A percentile compares a stretch with the other conserved stretches of the same genome.
Conservation (phyloP, 2,113 vertebrate genomes). For the Brachirus orientalis region DNA sequence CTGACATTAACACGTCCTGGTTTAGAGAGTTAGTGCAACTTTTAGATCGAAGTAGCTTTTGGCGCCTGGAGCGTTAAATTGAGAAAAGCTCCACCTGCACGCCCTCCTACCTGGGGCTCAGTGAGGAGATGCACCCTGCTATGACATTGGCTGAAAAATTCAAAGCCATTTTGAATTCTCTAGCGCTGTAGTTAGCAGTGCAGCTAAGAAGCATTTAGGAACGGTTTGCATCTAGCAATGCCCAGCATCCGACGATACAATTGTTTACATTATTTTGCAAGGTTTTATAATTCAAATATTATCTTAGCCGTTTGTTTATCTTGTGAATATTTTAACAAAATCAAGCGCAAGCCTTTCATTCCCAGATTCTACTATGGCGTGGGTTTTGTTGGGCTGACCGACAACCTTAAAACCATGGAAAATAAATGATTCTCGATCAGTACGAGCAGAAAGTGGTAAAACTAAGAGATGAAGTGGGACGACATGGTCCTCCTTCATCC, state of each 20-base stretch:
- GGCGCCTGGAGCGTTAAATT: slow-evolving; percentile 53
- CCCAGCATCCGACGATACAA: slow-evolving; percentile 39
- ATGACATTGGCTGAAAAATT: slow-evolving; percentile 53
- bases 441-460: slow-evolving; percentile 49
- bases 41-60: slow-evolving; percentile 56
- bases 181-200: slow-evolving; percentile 40
- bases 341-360: no score
- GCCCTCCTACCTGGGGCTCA: slow-evolving; percentile 55
- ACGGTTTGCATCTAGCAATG: no score
- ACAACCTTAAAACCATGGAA: background rate
- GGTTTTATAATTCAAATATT: background rate
- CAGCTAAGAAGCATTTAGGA: slow-evolving; percentile 36
- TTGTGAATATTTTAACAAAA: no score
- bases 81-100: slow-evolving; percentile 42
- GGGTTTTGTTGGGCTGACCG: slow-evolving; percentile 19
- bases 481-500: slow-evolving; percentile 60
- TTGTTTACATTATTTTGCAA: no score
- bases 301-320: no score
- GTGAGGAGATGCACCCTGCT: slow-evolving; percentile 48
- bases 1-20: slow-evolving; percentile 45
- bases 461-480: slow-evolving; percentile 62
- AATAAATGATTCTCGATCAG: no score
- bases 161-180: slow-evolving; percentile 41
- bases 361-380: no score
- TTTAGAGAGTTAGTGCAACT: slow-evolving; percentile 62